These are phyloP conservation scores for Caerostris darwini DNA, from an alignment of 1,140 invertebrate species.

Conservation along the genomic window DNA sequence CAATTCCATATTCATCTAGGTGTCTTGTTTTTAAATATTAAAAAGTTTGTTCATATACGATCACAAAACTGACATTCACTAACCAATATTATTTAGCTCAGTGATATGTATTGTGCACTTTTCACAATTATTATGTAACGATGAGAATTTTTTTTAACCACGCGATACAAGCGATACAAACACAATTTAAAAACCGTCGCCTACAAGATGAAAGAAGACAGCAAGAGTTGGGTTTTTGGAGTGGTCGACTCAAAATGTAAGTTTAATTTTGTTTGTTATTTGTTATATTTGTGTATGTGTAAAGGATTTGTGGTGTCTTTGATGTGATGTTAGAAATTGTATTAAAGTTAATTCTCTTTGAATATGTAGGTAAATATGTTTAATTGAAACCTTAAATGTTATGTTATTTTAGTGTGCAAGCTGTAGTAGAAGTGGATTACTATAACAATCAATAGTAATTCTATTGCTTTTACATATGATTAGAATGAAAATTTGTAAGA, in stretches of 20 bases:
- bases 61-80: background rate
- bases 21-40: background rate
- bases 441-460: no score
- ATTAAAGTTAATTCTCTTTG: no score
- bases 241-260: background rate
- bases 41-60: background rate
- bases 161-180: background rate
- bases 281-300: background rate
- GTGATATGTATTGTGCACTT: slow-evolving; percentile 73
- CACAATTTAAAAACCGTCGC: background rate
- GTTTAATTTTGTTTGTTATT: background rate
- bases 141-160: slow-evolving; percentile 27
- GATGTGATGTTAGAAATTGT: no score
- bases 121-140: background rate
- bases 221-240: background rate
- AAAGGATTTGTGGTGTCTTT: no score
- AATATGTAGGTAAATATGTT: no score
- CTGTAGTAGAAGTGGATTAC: no score
- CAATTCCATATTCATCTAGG: background rate
- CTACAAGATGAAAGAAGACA: background rate
- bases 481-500: no score
- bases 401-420: no score
- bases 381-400: no score
- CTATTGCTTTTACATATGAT: no score
- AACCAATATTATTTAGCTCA: slow-evolving; percentile 75